Evolutionary conservation across 2,797 vertebrate genomes (phyloP).

Genomic region (Gobionotothen gibberifrons): DNA sequence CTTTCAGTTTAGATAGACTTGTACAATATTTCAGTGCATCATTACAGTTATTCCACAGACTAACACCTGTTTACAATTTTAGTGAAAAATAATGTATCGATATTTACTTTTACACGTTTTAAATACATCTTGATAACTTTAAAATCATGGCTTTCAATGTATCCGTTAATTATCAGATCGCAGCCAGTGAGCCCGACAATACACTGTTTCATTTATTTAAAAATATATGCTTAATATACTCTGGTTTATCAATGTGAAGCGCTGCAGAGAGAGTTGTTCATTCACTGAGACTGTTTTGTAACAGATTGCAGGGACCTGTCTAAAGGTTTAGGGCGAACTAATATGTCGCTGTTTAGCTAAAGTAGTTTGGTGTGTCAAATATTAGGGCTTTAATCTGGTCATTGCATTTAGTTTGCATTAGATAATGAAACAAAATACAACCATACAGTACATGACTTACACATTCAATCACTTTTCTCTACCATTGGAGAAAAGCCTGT

Average conservation of each 20-base stretch:
- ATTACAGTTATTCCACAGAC: too few relatives aligned
- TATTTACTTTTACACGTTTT: not conserved
- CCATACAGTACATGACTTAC: not conserved
- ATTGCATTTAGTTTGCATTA: not conserved
- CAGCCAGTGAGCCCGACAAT: not conserved
- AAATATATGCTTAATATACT: not conserved
- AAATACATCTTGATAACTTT: not conserved
- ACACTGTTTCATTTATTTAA: not conserved
- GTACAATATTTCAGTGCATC: too few relatives aligned
- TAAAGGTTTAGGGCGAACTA: not conserved
- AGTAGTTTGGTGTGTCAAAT: not conserved
- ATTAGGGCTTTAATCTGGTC: not conserved
- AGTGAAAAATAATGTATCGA: not conserved
- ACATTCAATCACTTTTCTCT: not conserved
- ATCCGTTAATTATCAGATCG: not conserved
- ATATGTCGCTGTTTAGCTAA: not conserved
- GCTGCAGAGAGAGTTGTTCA: too few relatives aligned
- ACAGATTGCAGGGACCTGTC: not conserved
- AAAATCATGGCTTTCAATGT: not conserved
- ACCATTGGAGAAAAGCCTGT: conserved; percentile 30
- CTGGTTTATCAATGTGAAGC: too few relatives aligned
- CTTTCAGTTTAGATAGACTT: too few relatives aligned
- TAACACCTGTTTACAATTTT: too few relatives aligned
- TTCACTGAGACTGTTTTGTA: too few relatives aligned
- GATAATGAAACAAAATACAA: not conserved